Evolutionary conservation across 2,888 invertebrate genomes (phyloP).

Genomic region (Lamellibrachia satsuma): DNA sequence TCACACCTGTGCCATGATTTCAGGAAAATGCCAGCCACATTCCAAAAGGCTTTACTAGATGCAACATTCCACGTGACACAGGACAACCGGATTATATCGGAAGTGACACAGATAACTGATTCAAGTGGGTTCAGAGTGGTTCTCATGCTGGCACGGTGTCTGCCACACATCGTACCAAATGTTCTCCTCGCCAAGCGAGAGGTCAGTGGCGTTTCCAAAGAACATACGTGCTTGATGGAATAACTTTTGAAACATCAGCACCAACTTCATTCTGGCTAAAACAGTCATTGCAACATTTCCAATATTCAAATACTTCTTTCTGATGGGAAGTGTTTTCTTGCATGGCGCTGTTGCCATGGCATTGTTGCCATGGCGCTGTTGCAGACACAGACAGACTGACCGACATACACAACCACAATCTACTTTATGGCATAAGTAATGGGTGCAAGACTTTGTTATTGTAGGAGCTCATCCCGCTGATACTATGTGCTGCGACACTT

Average conservation of each 20-base stretch:
- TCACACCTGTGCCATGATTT: neutral
- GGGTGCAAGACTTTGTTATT: too few relatives aligned
- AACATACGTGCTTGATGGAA: neutral
- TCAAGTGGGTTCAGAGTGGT: slow-evolving; percentile 60
- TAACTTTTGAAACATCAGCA: too few relatives aligned
- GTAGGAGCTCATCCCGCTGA: slow-evolving; percentile 74
- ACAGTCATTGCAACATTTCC: too few relatives aligned
- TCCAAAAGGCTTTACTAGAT: slow-evolving; percentile 70
- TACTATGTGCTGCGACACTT: slow-evolving; percentile 73
- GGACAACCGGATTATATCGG: slow-evolving; percentile 63
- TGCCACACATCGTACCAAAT: slow-evolving; percentile 76
- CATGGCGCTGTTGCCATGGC: too few relatives aligned
- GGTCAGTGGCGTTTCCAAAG: slow-evolving; percentile 52
- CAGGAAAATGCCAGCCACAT: slow-evolving; percentile 69
- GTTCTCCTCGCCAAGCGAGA: slow-evolving; percentile 76
- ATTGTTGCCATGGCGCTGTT: too few relatives aligned
- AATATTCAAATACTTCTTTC: too few relatives aligned
- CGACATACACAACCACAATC: too few relatives aligned
- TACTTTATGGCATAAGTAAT: too few relatives aligned
- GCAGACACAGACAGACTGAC: too few relatives aligned
- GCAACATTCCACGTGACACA: slow-evolving; percentile 63
- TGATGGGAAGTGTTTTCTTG: too few relatives aligned
- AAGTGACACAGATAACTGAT: slow-evolving; percentile 48
- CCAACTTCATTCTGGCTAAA: too few relatives aligned
- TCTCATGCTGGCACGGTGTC: slow-evolving; percentile 70